A percentile compares a stretch with the other conserved stretches of the same genome.
Evolutionary conservation across 2,888 invertebrate genomes (phyloP).

Genomic region (Kuschelorhynchus macadamiae): DNA sequence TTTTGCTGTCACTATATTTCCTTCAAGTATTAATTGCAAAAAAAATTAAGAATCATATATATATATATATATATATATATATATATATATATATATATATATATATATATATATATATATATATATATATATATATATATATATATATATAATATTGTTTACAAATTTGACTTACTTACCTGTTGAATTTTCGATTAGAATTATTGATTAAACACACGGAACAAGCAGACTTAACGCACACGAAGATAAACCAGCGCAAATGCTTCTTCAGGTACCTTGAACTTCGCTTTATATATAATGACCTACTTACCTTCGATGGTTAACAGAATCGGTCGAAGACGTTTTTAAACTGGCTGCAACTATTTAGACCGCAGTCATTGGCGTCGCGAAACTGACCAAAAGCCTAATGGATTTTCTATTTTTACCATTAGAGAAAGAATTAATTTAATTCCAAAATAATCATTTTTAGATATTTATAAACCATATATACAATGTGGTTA

Average conservation of each 20-base stretch:
- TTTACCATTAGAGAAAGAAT: no score
- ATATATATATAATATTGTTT: no score
- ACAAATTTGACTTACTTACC: constrained; percentile 34
- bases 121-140: no score
- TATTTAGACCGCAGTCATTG: constrained; percentile 46
- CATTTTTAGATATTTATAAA: constrained; percentile 66
- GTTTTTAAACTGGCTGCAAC: constrained; percentile 42
- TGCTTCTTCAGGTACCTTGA: constrained; percentile 79
- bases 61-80: no score
- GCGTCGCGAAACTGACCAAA: constrained; percentile 38
- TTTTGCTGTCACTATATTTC: no score
- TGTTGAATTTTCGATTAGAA: constrained; percentile 15
- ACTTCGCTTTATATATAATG: constrained; percentile 87
- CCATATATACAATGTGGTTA: no score
- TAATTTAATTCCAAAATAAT: no score
- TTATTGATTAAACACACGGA: constrained; percentile 34
- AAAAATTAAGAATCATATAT: no score
- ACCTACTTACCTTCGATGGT: constrained; percentile 75
- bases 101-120: no score
- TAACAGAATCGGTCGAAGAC: constrained; percentile 48
- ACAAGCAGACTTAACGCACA: constrained; percentile 23
- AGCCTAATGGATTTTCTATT: neutral
- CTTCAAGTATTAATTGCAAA: no score
- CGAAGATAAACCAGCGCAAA: constrained; percentile 60
- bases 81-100: no score